Base-by-base conservation (phyloP, 1,140 invertebrate genomes). In the Aphelinus certus region DNA sequence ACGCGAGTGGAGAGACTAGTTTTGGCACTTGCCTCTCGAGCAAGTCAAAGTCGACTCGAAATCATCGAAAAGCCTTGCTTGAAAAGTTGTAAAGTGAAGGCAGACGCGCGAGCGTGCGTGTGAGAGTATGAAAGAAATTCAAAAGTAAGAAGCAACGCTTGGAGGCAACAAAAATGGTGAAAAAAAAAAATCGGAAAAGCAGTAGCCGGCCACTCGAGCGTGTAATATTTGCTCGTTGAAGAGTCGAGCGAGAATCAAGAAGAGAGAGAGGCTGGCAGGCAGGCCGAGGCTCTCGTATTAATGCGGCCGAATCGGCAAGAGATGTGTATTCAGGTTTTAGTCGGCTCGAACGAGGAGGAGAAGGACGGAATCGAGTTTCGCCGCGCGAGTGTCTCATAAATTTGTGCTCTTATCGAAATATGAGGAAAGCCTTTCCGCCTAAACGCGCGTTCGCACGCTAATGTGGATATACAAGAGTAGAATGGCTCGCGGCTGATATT, bases 341-440 rank as follows among this genome's bases (percentile, higher is more conserved):
- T 64, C 43, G n/a, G 5, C 46, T n/a, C 64, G 64, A n/a, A 1
- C 45, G 7, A 26, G 26, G 7, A 26, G 26, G 61, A n/a, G 10
- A 46, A n/a, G 66, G 45, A 60, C 56, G 72, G 51, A 61, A 55
- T 63, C 51, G 71, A 71, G 69, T 51, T 53, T 61, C 58, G 57
- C 26, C 26, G 47, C 46, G 3, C 51, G 53, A 62, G 48, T 60
- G 71, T 1, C 71, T 66, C 71, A 69, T 73, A 75, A 78, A 80
- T 58, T 65, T 68, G 7, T 5, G 47, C 57, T 10, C 71, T 67
- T 75, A 76, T 76, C 76, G 74, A 76, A 79, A 81, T 61, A 61
- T 68, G 72, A 68, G 45, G 57, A 62, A 48, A 67, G 76, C 71
- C 70, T 62, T 26, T 70, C 77, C 26, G 65, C 64, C 45, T 48